These are phyloP conservation scores for Loris lydekkerianus DNA, from an alignment of 2,797 vertebrate genomes.

Conservation along the genomic window DNA sequence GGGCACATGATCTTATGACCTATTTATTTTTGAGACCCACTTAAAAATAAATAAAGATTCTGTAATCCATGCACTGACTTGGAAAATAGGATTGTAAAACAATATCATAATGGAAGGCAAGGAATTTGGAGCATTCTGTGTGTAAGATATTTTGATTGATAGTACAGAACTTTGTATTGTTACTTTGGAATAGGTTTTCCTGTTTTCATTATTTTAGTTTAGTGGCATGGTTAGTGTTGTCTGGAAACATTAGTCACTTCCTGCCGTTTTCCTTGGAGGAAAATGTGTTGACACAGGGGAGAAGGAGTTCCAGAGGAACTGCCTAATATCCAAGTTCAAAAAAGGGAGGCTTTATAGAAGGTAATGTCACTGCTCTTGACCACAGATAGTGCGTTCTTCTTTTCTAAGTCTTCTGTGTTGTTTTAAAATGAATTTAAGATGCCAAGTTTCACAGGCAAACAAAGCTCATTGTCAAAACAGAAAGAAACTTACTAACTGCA, in stretches of 20 bases:
- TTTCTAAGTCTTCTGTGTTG: slow-evolving; percentile 2
- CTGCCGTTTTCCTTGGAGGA: slow-evolving; percentile 84
- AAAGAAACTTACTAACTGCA: background rate
- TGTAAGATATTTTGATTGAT: slow-evolving; percentile 64
- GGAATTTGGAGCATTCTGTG: slow-evolving; percentile 74
- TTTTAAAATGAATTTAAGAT: slow-evolving; percentile 60
- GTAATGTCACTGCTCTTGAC: background rate
- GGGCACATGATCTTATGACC: background rate
- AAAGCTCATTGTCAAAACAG: slow-evolving; percentile 54
- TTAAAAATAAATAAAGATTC: background rate
- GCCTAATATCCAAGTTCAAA: slow-evolving; percentile 51
- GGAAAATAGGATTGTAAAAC: slow-evolving; percentile 58
- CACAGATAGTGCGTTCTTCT: background rate
- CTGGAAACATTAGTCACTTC: slow-evolving; percentile 89
- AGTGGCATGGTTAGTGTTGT: slow-evolving; percentile 75
- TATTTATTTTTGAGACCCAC: background rate
- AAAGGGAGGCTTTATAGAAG: background rate
- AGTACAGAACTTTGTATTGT: slow-evolving; percentile 79
- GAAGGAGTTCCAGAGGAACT: slow-evolving; percentile 66
- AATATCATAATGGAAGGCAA: slow-evolving; percentile 52
- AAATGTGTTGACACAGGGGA: slow-evolving; percentile 73
- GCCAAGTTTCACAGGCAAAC: background rate
- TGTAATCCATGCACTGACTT: background rate
- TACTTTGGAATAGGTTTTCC: slow-evolving; percentile 85
- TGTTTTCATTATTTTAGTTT: slow-evolving; percentile 87